Evolutionary conservation across 2,797 vertebrate genomes (phyloP).

Genomic region (Salarias fasciatus): DNA sequence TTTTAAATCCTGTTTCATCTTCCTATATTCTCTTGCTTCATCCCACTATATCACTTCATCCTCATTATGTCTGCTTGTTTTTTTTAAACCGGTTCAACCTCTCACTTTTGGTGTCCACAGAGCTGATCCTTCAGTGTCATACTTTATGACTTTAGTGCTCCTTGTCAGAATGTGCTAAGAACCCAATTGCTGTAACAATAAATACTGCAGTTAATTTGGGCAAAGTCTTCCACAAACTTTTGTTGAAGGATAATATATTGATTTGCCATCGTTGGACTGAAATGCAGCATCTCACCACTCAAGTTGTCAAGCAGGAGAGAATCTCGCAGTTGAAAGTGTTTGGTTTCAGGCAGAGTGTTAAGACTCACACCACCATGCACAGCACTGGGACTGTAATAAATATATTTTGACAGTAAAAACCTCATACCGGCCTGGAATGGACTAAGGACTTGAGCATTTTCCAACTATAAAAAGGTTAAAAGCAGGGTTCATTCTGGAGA

Average conservation of each 20-base stretch:
- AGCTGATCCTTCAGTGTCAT: neutral
- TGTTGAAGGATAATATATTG: neutral
- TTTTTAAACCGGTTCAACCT: slow-evolving; percentile 20
- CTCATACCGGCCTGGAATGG: too few relatives aligned
- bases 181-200: neutral
- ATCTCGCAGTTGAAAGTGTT: too few relatives aligned
- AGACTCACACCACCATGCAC: neutral
- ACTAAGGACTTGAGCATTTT: too few relatives aligned
- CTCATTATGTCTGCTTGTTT: slow-evolving; percentile 45
- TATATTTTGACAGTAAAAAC: neutral
- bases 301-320: neutral
- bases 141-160: slow-evolving; percentile 8
- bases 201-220: neutral
- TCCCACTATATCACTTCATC: slow-evolving; percentile 33
- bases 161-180: neutral
- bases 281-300: neutral
- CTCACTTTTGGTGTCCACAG: too few relatives aligned
- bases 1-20: slow-evolving; percentile 31
- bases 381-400: neutral
- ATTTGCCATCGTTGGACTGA: neutral
- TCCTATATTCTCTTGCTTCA: slow-evolving; percentile 11
- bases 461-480: too few relatives aligned
- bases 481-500: too few relatives aligned
- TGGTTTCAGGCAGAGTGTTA: too few relatives aligned
- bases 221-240: neutral